These are phyloP conservation scores for Liparis tanakae DNA, from an alignment of 2,797 vertebrate genomes.

Conservation along the genomic window DNA sequence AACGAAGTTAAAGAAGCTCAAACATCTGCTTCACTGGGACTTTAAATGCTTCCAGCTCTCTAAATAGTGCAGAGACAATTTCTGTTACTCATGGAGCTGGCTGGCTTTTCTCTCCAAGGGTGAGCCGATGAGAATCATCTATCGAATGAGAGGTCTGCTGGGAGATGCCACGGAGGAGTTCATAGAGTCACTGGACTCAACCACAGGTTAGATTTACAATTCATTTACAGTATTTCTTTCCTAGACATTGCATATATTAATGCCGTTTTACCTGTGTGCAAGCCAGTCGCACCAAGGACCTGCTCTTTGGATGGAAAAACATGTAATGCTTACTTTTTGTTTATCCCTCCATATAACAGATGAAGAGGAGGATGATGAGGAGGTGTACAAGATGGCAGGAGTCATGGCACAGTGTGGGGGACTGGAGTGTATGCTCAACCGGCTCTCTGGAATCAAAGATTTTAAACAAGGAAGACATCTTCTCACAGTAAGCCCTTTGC, in stretches of 20 bases:
- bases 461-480: conserved; percentile 98
- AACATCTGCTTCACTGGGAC: background rate
- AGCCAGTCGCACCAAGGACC: background rate
- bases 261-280: background rate
- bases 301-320: background rate
- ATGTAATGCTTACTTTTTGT: background rate
- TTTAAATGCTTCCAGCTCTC: background rate
- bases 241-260: background rate
- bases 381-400: conserved; percentile 99
- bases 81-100: conserved; percentile 2
- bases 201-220: conserved; percentile 86
- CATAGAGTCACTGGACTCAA: conserved; percentile 97
- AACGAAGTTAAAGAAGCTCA: background rate
- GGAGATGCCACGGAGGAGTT: conserved; percentile 99
- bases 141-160: conserved; percentile 96
- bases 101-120: conserved; percentile 80
- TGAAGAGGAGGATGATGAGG: conserved; percentile 98
- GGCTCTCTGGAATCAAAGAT: conserved; percentile 96
- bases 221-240: background rate
- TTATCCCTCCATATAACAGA: conserved; percentile 78
- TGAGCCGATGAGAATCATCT: conserved; percentile 99
- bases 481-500: conserved; percentile 87
- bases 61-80: background rate
- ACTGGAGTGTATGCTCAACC: conserved; percentile 96
- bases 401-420: conserved; percentile 99